Percentiles rank a stretch among this genome's conserved stretches.
These are phyloP conservation scores for Drosophila yakuba DNA, from an alignment of 1,140 invertebrate genomes.

Conservation along the genomic window DNA sequence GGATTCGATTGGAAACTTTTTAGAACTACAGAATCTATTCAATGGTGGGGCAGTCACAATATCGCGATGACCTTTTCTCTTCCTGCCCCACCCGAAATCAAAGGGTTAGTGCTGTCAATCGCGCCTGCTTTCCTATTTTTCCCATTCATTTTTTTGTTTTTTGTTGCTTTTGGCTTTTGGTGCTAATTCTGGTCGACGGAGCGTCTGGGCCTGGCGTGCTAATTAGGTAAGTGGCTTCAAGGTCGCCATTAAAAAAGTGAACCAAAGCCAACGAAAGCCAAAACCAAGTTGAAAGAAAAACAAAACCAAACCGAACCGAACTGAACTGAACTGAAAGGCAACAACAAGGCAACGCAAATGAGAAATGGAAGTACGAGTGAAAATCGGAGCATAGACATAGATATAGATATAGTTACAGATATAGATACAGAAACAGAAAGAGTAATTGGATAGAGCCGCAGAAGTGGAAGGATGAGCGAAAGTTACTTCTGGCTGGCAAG, in stretches of 20 bases:
- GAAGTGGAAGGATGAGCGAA: conserved; percentile 46
- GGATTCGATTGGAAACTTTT: conserved; percentile 41
- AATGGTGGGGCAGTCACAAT: conserved; percentile 5
- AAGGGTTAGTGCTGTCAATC: conserved; percentile 45
- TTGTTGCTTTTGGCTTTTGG: conserved; percentile 3
- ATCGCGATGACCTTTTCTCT: conserved; percentile 37
- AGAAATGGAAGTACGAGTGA: conserved; percentile 41
- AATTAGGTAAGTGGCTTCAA: conserved; percentile 81
- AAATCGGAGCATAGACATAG: conserved; percentile 49
- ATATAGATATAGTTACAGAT: conserved; percentile 35
- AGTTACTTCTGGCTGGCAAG: conserved; percentile 74
- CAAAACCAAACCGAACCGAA: conserved; percentile 14
- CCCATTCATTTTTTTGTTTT: conserved; percentile 1
- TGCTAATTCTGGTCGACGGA: conserved; percentile 40
- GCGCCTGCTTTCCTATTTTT: conserved; percentile 8
- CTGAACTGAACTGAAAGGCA: conserved; percentile 37
- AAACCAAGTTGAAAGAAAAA: conserved; percentile 40
- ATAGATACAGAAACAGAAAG: conserved; percentile 8
- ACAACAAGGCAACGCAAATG: conserved; percentile 52
- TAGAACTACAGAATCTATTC: conserved; percentile 21
- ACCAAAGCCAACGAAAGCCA: conserved; percentile 51
- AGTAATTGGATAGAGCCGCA: conserved; percentile 36
- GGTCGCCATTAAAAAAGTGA: conserved; percentile 75
- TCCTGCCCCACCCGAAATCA: conserved; percentile 7
- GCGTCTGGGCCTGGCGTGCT: conserved; percentile 65